Conservation (phyloP, 2,888 invertebrate species). For the Caenorhabditis sp. region DNA sequence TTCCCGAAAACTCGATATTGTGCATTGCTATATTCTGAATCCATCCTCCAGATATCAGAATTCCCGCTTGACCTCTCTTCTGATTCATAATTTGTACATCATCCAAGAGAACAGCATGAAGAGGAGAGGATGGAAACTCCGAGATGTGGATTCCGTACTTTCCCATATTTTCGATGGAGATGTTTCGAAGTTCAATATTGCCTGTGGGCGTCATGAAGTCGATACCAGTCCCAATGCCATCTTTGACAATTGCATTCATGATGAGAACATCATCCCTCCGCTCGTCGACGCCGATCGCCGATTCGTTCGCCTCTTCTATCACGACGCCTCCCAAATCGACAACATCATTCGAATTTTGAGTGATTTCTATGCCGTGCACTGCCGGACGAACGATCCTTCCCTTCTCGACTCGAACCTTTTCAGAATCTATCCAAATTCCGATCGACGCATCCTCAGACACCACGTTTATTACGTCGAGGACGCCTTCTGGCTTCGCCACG, state of each 20-base stretch:
- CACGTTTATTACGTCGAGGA: constrained; percentile 34
- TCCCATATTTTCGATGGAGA: constrained; percentile 43
- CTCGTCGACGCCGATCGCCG: constrained; percentile 63
- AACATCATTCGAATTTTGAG: constrained; percentile 54
- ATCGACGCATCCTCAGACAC: constrained; percentile 59
- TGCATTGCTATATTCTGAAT: constrained; percentile 52
- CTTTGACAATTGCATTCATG: constrained; percentile 38
- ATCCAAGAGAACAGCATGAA: constrained; percentile 47
- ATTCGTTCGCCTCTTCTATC: constrained; percentile 55
- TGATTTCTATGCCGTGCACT: constrained; percentile 64
- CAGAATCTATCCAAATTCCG: constrained; percentile 63
- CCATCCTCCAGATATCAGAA: constrained; percentile 60
- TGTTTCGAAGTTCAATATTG: constrained; percentile 50
- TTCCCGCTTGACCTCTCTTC: constrained; percentile 54
- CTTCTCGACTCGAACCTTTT: constrained; percentile 47
- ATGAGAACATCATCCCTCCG: constrained; percentile 56
- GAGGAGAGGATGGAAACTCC: constrained; percentile 57
- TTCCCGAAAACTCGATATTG: constrained; percentile 39
- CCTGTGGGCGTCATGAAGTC: constrained; percentile 63
- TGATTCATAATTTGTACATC: constrained; percentile 53
- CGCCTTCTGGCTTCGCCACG: constrained; percentile 52
- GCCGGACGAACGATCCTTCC: constrained; percentile 37
- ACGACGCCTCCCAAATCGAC: constrained; percentile 59
- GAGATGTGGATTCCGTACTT: constrained; percentile 59
- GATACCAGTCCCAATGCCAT: constrained; percentile 53